Evolutionary conservation across 2,888 invertebrate genomes (phyloP), one percentile per base, ranked within the genome.

Genomic region (Drosophila kambysellisi): DNA sequence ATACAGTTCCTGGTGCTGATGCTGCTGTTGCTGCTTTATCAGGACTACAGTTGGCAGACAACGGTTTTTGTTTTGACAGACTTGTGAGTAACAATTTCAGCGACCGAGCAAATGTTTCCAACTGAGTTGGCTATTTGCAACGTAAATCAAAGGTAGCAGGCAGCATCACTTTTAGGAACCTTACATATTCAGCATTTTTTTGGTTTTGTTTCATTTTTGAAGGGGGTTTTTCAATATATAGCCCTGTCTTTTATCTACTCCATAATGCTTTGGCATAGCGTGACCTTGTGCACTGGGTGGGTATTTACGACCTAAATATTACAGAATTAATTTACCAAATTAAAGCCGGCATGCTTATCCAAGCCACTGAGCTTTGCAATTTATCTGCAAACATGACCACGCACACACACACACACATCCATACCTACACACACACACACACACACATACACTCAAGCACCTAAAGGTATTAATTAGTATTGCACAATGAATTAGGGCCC

Each of bases 281-380:
- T 79, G 76, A 79, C 80, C 78, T 80, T 79, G 76, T 56, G 53
- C 52, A 2, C 39, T 63, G 65, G 66, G 70, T 63, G 65, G 66
- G 70, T 74, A 75, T 74, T 81, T 75, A 74, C 83, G 82, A 79
- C 82, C 84, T 77, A 89, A 87, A 90, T 83, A 89, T 76, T 83
- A 83, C 71, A 67, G 79, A 88, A 90, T 85, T 81, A 79, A 89
- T 89, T 90, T 84, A 83, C 79, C 76, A 88, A 90, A 90, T 90
- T 85, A 84, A 84, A 88, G 83, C 80, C 75, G 74, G 74, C 73
- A 86, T 80, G 90, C 84, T 90, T 79, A 86, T 90, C 82, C 89
- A 78, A 84, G 71, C 79, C 88, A 88, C 74, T 90, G 89, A 82
- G 79, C 79, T 78, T 76, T 54, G 83, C 81, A 84, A 89, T 84